Evolutionary conservation across 2,888 invertebrate genomes (phyloP), one percentile per base, ranked within the genome.

Genomic region (Druceiella hillmani): DNA sequence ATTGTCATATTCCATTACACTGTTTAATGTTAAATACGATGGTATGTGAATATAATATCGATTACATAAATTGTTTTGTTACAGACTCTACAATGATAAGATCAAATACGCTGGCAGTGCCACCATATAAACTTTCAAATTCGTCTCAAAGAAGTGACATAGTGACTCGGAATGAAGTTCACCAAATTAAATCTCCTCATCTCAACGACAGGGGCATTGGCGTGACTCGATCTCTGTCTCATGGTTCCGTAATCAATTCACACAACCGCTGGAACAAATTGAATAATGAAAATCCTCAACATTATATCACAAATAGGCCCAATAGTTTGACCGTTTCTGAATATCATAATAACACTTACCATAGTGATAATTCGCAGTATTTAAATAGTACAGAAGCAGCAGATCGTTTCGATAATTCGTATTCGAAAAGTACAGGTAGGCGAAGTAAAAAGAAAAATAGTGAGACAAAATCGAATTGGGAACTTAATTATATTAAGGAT

Each of bases 181-280:
- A 64, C 38, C 64, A 66, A 2, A 52, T 68, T 6, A 55, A 66
- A 2, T 64, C 69, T 3, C 64, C 66, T 1, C 68, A 67, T 44
- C 50, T 66, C 4, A 55, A 64, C 0, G 64, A 66, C 47, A 62
- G 64, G 3, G 64, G 66, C 0, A 66, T 66, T 34, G 69, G 70
- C 0, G 72, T 71, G 20, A 79, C 79, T 44, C 70, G 81, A 25
- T 80, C 80, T 3, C 55, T 79, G 3, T 80, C 80, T 1, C 79
- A 80, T 50, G 79, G 79, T 2, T 78, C 79, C 2, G 78, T 79
- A 1, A 74, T 78, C 10, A 76, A 65, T 46, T 64, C 65, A 16
- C 71, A 67, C 37, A 62, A 63, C 3, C 62, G 64, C 46, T 69
- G 68, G 62, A 76, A 75, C 64, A 64, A 73, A 15, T 55, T 71